Conservation (phyloP, 2,113 vertebrate genomes). For the Centropus bengalensis region DNA sequence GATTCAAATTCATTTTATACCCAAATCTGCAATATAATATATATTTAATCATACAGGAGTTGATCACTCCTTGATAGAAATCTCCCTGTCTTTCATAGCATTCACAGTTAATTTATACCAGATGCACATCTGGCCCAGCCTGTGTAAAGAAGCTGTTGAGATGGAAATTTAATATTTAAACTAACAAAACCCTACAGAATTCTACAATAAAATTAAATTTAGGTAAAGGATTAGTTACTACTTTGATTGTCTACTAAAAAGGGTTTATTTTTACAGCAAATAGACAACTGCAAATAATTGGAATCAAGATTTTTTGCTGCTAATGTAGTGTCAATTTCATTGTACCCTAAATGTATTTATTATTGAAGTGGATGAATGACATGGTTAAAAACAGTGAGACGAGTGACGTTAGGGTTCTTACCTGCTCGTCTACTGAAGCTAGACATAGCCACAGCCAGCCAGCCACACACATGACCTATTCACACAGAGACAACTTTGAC, state of each 20-base stretch:
- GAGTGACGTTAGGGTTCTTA: not conserved
- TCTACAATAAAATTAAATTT: not conserved
- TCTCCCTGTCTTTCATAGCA: constrained; percentile 26
- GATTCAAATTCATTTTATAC: not conserved
- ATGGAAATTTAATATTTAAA: constrained; percentile 39
- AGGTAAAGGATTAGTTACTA: not conserved
- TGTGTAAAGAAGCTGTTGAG: not conserved
- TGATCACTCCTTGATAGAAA: constrained; percentile 25
- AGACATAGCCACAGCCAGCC: not conserved
- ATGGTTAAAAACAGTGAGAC: not conserved
- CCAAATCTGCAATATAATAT: not conserved
- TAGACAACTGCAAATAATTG: not conserved
- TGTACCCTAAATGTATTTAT: not conserved
- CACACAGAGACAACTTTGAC: not conserved
- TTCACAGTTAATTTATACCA: constrained; percentile 43
- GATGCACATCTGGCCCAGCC: constrained; percentile 2
- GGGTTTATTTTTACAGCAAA: not conserved
- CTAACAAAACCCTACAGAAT: not conserved
- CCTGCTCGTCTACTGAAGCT: not conserved
- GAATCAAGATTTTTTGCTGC: not conserved
- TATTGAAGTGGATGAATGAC: not conserved
- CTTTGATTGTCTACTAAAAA: not conserved
- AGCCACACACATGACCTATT: not conserved
- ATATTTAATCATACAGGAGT: constrained; percentile 23
- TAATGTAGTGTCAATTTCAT: not conserved